Evolutionary conservation across 2,888 invertebrate species (phyloP).

Genomic region (Luperina nickerlii): DNA sequence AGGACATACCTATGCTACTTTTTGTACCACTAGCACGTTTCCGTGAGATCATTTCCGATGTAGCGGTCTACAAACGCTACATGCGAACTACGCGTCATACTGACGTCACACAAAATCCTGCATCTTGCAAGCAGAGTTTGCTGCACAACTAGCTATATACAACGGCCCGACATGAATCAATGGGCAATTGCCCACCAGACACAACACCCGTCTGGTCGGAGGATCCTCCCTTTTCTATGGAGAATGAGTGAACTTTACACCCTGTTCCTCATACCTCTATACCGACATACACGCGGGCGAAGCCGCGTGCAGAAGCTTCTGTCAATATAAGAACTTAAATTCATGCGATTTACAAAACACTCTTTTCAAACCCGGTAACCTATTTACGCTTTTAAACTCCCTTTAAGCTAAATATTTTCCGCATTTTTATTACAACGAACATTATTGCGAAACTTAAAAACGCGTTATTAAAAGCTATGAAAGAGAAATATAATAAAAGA

Average conservation of each 20-base stretch:
- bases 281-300: neutral
- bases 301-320: neutral
- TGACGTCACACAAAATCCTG: no score
- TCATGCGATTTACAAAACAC: slow-evolving; percentile 34
- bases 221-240: no score
- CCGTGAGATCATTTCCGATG: neutral
- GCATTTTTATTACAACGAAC: slow-evolving; percentile 65
- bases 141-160: no score
- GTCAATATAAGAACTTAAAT: slow-evolving; percentile 1
- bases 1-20: neutral
- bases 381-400: slow-evolving; percentile 42
- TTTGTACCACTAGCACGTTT: neutral
- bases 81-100: no score
- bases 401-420: slow-evolving; percentile 55
- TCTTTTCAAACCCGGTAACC: slow-evolving; percentile 29
- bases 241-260: no score
- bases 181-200: no score
- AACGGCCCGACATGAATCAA: no score
- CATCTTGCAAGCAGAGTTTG: no score
- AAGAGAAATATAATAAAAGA: slow-evolving; percentile 65
- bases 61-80: no score
- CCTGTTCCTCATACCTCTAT: no score
- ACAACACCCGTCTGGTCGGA: no score
- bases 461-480: slow-evolving; percentile 66
- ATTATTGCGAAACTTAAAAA: slow-evolving; percentile 68